Evolutionary conservation across 2,113 vertebrate species (phyloP).

Genomic region (Megaceryle torquata): DNA sequence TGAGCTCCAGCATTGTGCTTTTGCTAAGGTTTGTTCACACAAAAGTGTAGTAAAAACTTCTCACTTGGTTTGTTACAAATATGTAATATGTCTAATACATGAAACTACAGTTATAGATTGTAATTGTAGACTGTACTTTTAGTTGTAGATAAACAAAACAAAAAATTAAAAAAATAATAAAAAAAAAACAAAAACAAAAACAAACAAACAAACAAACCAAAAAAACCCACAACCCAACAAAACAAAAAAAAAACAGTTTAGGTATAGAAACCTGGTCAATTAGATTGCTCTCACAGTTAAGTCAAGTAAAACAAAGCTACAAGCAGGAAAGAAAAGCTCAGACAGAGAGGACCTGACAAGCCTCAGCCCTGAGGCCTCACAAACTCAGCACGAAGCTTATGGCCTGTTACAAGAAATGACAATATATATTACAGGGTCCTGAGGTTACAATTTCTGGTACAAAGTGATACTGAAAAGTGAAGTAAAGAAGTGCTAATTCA

Average conservation of each 20-base stretch:
- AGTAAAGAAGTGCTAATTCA: background rate
- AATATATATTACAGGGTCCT: background rate
- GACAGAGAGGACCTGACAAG: background rate
- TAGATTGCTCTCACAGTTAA: background rate
- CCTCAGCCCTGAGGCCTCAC: background rate
- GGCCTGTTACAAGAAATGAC: background rate
- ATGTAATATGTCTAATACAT: background rate
- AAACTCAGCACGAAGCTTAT: background rate
- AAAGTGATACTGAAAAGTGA: background rate
- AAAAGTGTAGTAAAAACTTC: background rate
- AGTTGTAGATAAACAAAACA: too few relatives aligned
- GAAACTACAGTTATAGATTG: background rate
- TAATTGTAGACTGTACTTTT: too few relatives aligned
- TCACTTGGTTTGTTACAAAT: background rate
- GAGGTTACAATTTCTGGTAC: background rate
- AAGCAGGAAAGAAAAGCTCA: background rate
- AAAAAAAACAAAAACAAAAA: too few relatives aligned
- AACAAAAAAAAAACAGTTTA: background rate
- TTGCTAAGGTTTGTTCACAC: background rate
- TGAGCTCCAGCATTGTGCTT: rapidly evolving
- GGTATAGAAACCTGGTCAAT: background rate
- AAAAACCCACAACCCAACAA: too few relatives aligned
- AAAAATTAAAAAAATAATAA: background rate
- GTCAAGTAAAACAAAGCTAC: background rate
- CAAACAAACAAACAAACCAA: too few relatives aligned